Base-by-base conservation (phyloP, 2,888 invertebrate genomes). In the Imbricaverruca yamaguchii region DNA sequence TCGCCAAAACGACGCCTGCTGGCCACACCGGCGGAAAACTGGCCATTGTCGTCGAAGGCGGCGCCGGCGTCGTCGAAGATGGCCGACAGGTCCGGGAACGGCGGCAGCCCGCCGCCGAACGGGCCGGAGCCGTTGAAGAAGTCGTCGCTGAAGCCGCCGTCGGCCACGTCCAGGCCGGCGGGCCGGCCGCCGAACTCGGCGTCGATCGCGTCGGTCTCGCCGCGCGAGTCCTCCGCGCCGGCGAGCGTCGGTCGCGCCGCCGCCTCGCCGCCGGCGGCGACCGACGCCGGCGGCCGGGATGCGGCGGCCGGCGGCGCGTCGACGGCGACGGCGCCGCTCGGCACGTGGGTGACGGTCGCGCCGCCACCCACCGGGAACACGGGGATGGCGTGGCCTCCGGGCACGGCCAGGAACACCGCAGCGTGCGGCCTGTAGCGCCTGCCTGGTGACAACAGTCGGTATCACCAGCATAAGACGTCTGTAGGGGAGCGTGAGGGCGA, bases 71-170 rank as follows among this genome's bases (percentile, higher is more conserved):
- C 77, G 9, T n/a, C n/a, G 56, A 77, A 77, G 53, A 77, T 77
- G 77, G n/a, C 11, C 21, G 77, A 77, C 21, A 77, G 21, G n/a
- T 77, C 77, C n/a, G 77, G 77, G n/a, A 77, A 77, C 21, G 21
- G 55, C n/a, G 77, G 77, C 77, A 77, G 77, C 21, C 55, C 55
- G 10, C 77, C 56, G 56, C 77, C 77, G 56, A 77, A 77, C 39
- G 69, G 25, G 15, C 39, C 69, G 15, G 39, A 25, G 25, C 15
- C 69, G 69, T 23, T 23, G 39, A 69, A 69, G 23, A 69, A 69
- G 39, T 25, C 25, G 13, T 25, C 69, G 69, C 15, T 39, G 69
- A 69, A 69, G 69, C 23, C 23, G 25, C 13, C 69, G 39, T 12
- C 12, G 39, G 69, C 69, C 4, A 18, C 39, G 39, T 39, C 3